phyloP scores from a whole-genome alignment of 53 echinoderm and acorn worm species.

The Arbacia lixula region DNA sequence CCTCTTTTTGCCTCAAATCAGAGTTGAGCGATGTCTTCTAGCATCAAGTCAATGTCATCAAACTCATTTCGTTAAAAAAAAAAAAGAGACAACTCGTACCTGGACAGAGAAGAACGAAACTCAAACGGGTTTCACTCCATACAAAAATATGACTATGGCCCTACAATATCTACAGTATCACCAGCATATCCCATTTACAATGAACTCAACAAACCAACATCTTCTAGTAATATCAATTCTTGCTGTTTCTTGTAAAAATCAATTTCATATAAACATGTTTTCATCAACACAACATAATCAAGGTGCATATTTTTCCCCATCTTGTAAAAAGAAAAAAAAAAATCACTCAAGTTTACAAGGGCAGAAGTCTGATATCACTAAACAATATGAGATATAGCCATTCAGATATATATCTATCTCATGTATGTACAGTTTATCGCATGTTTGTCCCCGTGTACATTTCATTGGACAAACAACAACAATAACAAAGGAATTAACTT shows the following conservation, averaged over 20 bases:
- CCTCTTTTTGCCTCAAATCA: neutral
- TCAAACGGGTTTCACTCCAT: slow-evolving; percentile 56
- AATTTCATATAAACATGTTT: slow-evolving; percentile 51
- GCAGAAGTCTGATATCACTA: neutral
- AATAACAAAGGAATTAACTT: no score
- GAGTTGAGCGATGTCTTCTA: neutral
- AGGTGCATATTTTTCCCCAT: slow-evolving; percentile 45
- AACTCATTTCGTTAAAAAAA: slow-evolving; percentile 10
- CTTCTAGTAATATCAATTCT: neutral
- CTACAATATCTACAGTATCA: slow-evolving; percentile 45
- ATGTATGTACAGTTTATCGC: no score
- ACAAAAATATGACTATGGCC: slow-evolving; percentile 81
- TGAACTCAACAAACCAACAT: slow-evolving; percentile 20
- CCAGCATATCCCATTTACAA: slow-evolving; percentile 3
- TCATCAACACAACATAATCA: slow-evolving; percentile 56
- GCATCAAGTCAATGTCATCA: slow-evolving; percentile 9
- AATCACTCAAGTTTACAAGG: neutral
- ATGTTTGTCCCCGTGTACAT: no score
- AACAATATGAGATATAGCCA: no score
- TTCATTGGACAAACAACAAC: no score
- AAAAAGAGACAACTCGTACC: neutral
- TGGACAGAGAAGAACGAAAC: slow-evolving; percentile 1
- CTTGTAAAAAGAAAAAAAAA: slow-evolving; percentile 11
- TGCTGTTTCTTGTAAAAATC: slow-evolving; percentile 48
- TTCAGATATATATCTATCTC: no score